These are phyloP conservation scores for Temnothorax rugatulus DNA, from an alignment of 2,888 invertebrate species.

Conservation along the genomic window DNA sequence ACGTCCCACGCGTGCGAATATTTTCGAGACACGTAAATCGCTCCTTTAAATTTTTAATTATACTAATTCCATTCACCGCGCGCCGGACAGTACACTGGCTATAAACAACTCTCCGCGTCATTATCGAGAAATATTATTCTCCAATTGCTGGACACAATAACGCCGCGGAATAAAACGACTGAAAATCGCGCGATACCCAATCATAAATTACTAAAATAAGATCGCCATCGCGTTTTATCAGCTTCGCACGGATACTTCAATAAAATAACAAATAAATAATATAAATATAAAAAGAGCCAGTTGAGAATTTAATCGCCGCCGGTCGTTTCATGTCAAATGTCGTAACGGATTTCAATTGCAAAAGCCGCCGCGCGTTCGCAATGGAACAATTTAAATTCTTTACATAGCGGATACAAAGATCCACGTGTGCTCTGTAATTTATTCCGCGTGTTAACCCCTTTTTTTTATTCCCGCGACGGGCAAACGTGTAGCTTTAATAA, in stretches of 20 bases:
- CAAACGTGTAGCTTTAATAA: slow-evolving; percentile 74
- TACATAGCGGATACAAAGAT: slow-evolving; percentile 66
- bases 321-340: slow-evolving; percentile 41
- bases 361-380: slow-evolving; percentile 58
- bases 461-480: slow-evolving; percentile 50
- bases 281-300: neutral
- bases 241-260: neutral
- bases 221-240: slow-evolving; percentile 5
- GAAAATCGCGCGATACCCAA: slow-evolving; percentile 1
- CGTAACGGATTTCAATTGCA: slow-evolving; percentile 62
- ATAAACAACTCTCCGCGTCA: neutral
- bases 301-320: slow-evolving; percentile 41
- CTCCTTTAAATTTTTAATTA: slow-evolving; percentile 30
- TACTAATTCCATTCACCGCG: slow-evolving; percentile 10
- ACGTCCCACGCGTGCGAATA: slow-evolving; percentile 15
- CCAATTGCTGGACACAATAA: neutral
- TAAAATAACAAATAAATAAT: neutral
- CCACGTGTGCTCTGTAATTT: slow-evolving; percentile 70
- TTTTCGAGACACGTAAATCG: slow-evolving; percentile 24
- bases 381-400: slow-evolving; percentile 76
- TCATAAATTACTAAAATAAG: slow-evolving; percentile 32
- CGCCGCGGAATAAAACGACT: neutral
- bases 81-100: neutral
- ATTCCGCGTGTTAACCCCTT: slow-evolving; percentile 60
- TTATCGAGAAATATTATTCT: slow-evolving; percentile 7